phyloP scores from a whole-genome alignment of 1,140 invertebrate genomes.

The Bombus pyrosoma region DNA sequence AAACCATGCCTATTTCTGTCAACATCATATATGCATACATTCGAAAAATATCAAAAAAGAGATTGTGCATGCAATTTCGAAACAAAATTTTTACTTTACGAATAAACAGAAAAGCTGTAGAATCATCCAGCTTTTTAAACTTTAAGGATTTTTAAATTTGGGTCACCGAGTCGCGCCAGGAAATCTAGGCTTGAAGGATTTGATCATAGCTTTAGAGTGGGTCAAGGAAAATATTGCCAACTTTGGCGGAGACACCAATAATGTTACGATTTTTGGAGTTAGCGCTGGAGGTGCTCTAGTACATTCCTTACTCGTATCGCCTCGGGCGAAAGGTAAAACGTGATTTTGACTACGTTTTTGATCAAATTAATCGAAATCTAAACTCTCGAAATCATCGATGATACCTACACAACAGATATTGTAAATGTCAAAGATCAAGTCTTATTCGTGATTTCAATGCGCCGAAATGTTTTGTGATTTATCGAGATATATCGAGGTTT shows the following conservation, averaged over 20 bases:
- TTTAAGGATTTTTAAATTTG: constrained; percentile 71
- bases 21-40: too few relatives aligned
- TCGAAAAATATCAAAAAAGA: too few relatives aligned
- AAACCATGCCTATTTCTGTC: too few relatives aligned
- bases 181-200: constrained; percentile 83
- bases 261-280: constrained; percentile 87
- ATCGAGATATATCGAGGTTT: rapidly evolving
- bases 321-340: constrained; percentile 59
- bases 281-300: constrained; percentile 81
- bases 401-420: too few relatives aligned
- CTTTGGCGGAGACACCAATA: constrained; percentile 85
- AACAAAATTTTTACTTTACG: not conserved
- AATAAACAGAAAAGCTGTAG: not conserved
- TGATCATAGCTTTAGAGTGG: constrained; percentile 85
- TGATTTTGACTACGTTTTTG: not conserved
- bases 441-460: too few relatives aligned
- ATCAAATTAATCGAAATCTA: not conserved
- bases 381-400: too few relatives aligned
- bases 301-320: constrained; percentile 64
- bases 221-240: constrained; percentile 85
- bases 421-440: too few relatives aligned
- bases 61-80: not conserved
- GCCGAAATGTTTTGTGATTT: too few relatives aligned
- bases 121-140: not conserved
- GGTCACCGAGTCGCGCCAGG: constrained; percentile 71